Base-by-base conservation (phyloP, 2,888 invertebrate species). In the Heliconius erato region DNA sequence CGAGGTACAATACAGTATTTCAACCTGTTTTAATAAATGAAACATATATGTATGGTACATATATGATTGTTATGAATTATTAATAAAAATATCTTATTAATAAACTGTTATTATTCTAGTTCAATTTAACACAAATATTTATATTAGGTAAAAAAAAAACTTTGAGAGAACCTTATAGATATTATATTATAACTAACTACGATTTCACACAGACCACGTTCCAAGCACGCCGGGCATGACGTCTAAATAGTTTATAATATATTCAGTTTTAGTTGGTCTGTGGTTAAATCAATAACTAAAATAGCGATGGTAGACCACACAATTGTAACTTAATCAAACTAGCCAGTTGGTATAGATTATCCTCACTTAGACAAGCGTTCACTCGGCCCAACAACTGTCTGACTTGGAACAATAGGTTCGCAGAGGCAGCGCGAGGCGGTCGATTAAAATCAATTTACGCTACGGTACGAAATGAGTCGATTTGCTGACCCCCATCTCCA, bases 391-490 rank as follows among this genome's bases (percentile, higher is more conserved):
- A 77, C 40, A 40, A 77, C 40, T 44, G 63, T 77, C 77, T 26
- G 28, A 28, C 26, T 65, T 44, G 65, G 65, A 49, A 74, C 80
- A 76, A 84, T 82, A 81, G 79, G 74, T 59, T 59, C 54, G 35
- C 16, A n/a, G 28, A 19, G 35, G 65, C 71, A 59, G 67, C 44
- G 72, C 32, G 44, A 74, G 68, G 79, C 80, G 85, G 84, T 87
- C 85, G 86, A 86, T 87, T 85, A 86, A 87, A 88, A 87, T 86
- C 86, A 87, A 87, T 88, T 86, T 83, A 84, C 80, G 81, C 84
- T 83, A 86, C 82, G 83, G 83, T 80, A 79, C 86, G 84, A 82
- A 85, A 85, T 84, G 84, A 85, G 83, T 85, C 86, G 84, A 87
- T 87, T 85, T 86, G 63, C 83, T 77, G 79, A 82, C 78, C 84